Evolutionary conservation across 2,888 invertebrate genomes (phyloP).

Genomic region (Parasteatoda lunata): DNA sequence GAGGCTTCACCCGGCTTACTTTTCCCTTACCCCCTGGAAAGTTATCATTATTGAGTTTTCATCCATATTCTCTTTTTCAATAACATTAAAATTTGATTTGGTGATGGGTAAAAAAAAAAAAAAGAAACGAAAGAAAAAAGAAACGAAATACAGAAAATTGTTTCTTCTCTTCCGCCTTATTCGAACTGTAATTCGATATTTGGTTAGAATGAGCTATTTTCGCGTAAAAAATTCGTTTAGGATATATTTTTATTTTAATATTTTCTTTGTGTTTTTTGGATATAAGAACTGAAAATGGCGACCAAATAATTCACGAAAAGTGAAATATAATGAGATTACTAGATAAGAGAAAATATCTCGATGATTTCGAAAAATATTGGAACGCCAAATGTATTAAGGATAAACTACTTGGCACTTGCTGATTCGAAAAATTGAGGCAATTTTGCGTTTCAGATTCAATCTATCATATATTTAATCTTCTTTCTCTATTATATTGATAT

Average conservation of each 20-base stretch:
- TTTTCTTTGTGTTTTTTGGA: not conserved
- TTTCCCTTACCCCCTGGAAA: conserved; percentile 7
- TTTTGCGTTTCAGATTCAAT: not conserved
- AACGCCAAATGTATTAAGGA: not conserved
- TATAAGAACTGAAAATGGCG: not conserved
- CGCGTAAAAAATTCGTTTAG: not conserved
- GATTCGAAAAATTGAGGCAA: not conserved
- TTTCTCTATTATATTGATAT: too few relatives aligned
- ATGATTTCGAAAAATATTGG: not conserved
- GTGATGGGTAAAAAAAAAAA: not conserved
- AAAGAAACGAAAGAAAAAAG: too few relatives aligned
- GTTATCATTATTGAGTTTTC: conserved; percentile 39
- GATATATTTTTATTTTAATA: not conserved
- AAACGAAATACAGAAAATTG: not conserved
- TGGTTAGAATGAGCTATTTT: not conserved
- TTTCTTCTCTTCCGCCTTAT: not conserved
- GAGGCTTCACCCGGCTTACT: not conserved
- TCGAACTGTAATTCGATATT: not conserved
- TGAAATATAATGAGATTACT: not conserved
- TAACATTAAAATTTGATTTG: conserved; percentile 57
- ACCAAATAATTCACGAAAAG: not conserved
- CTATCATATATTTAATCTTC: too few relatives aligned
- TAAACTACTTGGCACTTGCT: not conserved
- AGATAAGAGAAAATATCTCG: not conserved
- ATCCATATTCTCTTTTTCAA: conserved; percentile 40